Evolutionary conservation across 2,888 invertebrate genomes (phyloP).

Genomic region (Graphium colonna): DNA sequence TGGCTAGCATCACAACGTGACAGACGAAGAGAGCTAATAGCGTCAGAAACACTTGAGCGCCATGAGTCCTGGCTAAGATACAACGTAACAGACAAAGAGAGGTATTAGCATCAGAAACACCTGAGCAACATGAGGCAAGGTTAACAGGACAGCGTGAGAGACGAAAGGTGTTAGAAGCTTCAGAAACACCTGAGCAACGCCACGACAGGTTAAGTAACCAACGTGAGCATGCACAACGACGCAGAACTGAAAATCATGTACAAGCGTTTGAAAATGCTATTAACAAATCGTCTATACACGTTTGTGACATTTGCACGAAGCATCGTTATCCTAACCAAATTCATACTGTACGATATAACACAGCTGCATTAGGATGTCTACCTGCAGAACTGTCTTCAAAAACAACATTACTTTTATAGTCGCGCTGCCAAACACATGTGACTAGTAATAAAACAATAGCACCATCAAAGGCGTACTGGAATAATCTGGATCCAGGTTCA

Average conservation of each 20-base stretch:
- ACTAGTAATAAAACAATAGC: constrained; percentile 17
- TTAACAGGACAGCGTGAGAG: no score
- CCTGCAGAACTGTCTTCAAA: constrained; percentile 7
- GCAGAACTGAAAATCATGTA: constrained; percentile 8
- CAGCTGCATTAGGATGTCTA: constrained; percentile 5
- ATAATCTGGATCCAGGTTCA: constrained; percentile 15
- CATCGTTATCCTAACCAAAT: constrained; percentile 25
- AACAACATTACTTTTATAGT: constrained; percentile 22
- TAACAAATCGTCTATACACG: constrained; percentile 25
- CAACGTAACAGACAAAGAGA: no score
- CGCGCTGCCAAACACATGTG: constrained; percentile 27
- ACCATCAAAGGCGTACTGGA: constrained; percentile 15
- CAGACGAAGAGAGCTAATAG: no score
- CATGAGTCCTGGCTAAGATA: no score
- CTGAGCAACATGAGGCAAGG: no score
- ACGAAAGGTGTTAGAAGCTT: no score
- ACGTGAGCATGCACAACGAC: constrained; percentile 9
- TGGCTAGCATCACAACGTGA: no score
- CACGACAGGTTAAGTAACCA: constrained; percentile 18
- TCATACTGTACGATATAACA: constrained; percentile 20
- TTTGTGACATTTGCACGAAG: constrained; percentile 28
- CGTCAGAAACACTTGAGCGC: no score
- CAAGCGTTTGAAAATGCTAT: constrained; percentile 20
- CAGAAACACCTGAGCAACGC: no score
- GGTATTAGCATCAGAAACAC: no score